A percentile compares a stretch with the other conserved stretches of the same genome.
Evolutionary conservation across 2,113 vertebrate species (phyloP).

Genomic region (Ceratotherium simum): DNA sequence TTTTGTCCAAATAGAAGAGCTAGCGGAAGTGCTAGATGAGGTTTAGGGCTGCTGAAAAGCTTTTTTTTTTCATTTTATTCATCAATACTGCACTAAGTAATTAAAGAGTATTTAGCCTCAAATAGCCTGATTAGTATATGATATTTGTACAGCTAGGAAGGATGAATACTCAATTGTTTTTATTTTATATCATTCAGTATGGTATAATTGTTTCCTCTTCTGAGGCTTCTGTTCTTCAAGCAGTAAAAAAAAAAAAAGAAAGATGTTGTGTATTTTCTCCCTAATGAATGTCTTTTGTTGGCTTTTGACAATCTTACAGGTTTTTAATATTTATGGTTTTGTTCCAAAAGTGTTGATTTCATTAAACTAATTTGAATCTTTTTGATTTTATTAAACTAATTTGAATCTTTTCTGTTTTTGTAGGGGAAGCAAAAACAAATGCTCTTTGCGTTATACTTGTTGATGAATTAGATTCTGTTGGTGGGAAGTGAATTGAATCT

Average conservation of each 20-base stretch:
- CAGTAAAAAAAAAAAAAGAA: not conserved
- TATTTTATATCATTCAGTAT: constrained; percentile 9
- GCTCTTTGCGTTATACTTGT: constrained; percentile 99
- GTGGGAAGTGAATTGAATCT: constrained; percentile 98
- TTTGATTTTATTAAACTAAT: not conserved
- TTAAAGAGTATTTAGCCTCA: constrained; percentile 3
- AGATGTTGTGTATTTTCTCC: not conserved
- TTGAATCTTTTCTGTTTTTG: constrained; percentile 71
- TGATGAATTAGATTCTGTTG: constrained; percentile 98
- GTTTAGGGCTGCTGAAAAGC: not conserved
- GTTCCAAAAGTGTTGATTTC: constrained; percentile 12
- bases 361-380: not conserved
- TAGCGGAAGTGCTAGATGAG: not conserved
- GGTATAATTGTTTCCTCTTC: not conserved
- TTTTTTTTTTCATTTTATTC: not conserved
- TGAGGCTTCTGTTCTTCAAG: not conserved
- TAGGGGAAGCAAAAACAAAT: constrained; percentile 97
- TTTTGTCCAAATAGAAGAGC: not conserved
- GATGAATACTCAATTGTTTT: not conserved
- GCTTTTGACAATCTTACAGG: not conserved
- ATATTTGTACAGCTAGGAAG: not conserved
- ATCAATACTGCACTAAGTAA: not conserved
- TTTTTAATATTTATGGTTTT: constrained; percentile 64
- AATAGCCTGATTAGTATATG: not conserved
- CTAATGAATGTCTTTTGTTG: not conserved